Evolutionary conservation across 2,797 vertebrate species (phyloP), one percentile per base, ranked within the genome.

Genomic region (Corythornis leucogaster): DNA sequence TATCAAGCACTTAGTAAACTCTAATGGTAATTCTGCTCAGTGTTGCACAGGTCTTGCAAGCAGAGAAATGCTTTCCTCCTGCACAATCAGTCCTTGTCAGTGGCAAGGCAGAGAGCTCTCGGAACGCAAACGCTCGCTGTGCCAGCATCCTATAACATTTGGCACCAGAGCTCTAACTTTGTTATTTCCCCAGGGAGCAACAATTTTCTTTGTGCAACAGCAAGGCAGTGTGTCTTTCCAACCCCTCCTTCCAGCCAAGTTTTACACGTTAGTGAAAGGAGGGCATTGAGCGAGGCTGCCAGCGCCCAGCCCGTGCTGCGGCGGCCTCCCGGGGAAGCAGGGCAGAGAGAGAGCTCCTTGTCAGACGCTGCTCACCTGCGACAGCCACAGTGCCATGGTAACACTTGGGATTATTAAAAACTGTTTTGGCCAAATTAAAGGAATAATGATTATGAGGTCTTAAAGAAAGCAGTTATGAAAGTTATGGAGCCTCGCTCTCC

Each of bases 61-160:
- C 54, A 61, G 51, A 16, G 61, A 85, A 93, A 94, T 31, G 46
- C 90, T n/a, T 77, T 61, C 2, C 4, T 64, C 19, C 77, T 61
- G 67, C 85, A 96, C 89, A 92, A 78, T 91, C 76, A 48, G 70
- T 26, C 87, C 96, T 95, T 96, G 96, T 97, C 95, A 82, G 68
- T 20, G 54, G 54, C 84, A 63, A 35, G 11, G 89, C 91, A 94
- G 82, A 94, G 95, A 94, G 82, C 80, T 76, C 45, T 50, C 92
- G 68, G 84, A 81, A 57, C 7, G 93, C 79, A 35, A 46, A 92
- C 66, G 57, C 95, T 96, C 33, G 3, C 81, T 25, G 74, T 51
- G 75, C 90, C 55, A 17, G 82, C 91, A 81, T 67, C 59, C 92
- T 73, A 15, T 13, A 66, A 58, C 70, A 61, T 15, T 91, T 88